phyloP scores from a whole-genome alignment of 2,888 invertebrate genomes.

The Macrophya alboannulata region DNA sequence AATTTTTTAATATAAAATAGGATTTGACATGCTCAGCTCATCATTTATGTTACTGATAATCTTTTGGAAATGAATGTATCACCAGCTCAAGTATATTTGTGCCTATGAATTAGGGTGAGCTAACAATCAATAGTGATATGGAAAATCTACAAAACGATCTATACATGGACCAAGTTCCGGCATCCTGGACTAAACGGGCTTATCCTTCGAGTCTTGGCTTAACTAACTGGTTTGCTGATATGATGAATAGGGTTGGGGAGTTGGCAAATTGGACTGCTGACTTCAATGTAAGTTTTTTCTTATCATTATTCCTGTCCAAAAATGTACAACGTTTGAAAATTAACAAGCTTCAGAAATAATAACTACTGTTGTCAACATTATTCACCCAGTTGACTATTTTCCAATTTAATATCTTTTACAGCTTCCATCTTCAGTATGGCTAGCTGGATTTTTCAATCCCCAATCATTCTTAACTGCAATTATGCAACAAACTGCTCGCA shows the following conservation, averaged over 20 bases:
- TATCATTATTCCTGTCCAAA: not conserved
- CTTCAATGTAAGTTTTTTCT: constrained; percentile 84
- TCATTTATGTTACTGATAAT: not conserved
- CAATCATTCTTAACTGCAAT: constrained; percentile 98
- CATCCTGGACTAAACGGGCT: constrained; percentile 91
- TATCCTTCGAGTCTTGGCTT: constrained; percentile 94
- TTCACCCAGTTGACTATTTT: no score
- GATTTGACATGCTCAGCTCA: not conserved
- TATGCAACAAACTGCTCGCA: constrained; percentile 98
- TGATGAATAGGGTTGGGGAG: constrained; percentile 90
- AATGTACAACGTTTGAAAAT: constrained; percentile 15
- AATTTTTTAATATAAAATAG: constrained; percentile 12
- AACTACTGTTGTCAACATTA: not conserved
- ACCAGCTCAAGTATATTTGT: constrained; percentile 19
- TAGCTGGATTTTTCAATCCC: constrained; percentile 98
- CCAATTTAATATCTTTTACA: constrained; percentile 69
- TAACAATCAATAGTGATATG: constrained; percentile 96
- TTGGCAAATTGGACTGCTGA: constrained; percentile 94
- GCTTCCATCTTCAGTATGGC: constrained; percentile 94
- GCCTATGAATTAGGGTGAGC: constrained; percentile 87
- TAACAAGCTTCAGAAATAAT: constrained; percentile 18
- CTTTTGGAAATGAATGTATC: constrained; percentile 1
- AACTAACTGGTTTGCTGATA: constrained; percentile 93
- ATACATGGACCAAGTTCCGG: constrained; percentile 95
- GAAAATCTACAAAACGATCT: constrained; percentile 92